phyloP scores from a whole-genome alignment of 2,113 vertebrate genomes.

The Poecilia latipinna region DNA sequence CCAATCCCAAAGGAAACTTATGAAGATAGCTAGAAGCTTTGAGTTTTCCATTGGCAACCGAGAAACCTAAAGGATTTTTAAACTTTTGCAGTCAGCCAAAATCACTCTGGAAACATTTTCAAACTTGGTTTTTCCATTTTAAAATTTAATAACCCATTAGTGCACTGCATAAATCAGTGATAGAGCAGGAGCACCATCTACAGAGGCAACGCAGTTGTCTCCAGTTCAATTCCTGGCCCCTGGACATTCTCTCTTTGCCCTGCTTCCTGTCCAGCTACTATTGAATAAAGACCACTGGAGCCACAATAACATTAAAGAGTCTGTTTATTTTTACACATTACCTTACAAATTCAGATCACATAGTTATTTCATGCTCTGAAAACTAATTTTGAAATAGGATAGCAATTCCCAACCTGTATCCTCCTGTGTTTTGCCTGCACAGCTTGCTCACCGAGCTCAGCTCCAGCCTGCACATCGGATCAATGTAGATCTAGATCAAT shows the following conservation, averaged over 20 bases:
- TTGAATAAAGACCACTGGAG: no score
- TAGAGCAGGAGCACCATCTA: no score
- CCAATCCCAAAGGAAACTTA: neutral
- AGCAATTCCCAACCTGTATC: slow-evolving; percentile 27
- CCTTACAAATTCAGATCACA: neutral
- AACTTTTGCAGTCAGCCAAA: neutral
- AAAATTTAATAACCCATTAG: neutral
- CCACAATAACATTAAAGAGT: neutral
- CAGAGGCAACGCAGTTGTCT: no score
- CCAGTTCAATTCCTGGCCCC: no score
- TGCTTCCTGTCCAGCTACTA: no score
- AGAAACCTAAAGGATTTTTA: neutral
- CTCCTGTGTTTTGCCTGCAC: slow-evolving; percentile 28
- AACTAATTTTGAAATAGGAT: slow-evolving; percentile 15
- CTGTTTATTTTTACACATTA: neutral
- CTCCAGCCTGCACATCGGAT: slow-evolving; percentile 51
- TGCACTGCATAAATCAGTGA: no score
- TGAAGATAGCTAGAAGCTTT: neutral
- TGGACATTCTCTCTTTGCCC: no score
- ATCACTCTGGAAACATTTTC: neutral
- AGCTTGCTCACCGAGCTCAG: slow-evolving; percentile 39
- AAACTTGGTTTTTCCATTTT: neutral
- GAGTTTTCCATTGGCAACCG: neutral
- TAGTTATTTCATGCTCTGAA: neutral
- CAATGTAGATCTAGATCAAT: slow-evolving; percentile 74